phyloP scores from a whole-genome alignment of 2,113 vertebrate species.

The Ammodytes marinus region DNA sequence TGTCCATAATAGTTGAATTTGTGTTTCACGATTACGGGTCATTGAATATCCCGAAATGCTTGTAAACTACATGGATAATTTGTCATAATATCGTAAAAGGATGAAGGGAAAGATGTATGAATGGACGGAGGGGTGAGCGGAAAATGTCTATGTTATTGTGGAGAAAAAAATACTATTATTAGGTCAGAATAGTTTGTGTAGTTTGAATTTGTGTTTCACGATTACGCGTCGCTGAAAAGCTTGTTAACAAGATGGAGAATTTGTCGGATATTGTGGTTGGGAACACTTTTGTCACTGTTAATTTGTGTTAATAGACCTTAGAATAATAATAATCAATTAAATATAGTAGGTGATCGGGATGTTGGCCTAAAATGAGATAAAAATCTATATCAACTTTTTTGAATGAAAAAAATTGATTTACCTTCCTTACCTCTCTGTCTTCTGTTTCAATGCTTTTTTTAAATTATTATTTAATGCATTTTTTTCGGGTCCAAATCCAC shows the following conservation, averaged over 20 bases:
- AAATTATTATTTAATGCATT: too few relatives aligned
- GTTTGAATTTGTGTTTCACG: slow-evolving; percentile 31
- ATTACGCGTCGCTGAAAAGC: background rate
- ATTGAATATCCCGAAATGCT: slow-evolving; percentile 20
- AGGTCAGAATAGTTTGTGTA: slow-evolving; percentile 40
- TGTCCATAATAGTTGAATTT: slow-evolving; percentile 34
- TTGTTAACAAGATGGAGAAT: background rate
- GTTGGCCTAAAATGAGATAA: background rate
- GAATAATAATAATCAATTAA: background rate
- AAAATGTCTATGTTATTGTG: slow-evolving; percentile 43
- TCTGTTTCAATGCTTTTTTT: too few relatives aligned
- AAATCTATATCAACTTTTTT: background rate
- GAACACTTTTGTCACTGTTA: background rate
- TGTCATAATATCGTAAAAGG: too few relatives aligned
- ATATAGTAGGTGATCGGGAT: background rate
- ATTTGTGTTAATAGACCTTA: background rate
- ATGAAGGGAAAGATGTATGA: slow-evolving; percentile 16
- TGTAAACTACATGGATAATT: too few relatives aligned
- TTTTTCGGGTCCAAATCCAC: too few relatives aligned
- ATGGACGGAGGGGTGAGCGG: slow-evolving; percentile 32
- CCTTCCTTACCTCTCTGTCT: too few relatives aligned
- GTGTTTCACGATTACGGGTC: slow-evolving; percentile 7
- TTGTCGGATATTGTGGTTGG: background rate
- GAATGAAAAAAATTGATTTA: too few relatives aligned
- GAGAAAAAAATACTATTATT: slow-evolving; percentile 56